These are phyloP conservation scores for Plectrocnemia conspersa DNA, from an alignment of 1,140 invertebrate species.

Conservation along the genomic window DNA sequence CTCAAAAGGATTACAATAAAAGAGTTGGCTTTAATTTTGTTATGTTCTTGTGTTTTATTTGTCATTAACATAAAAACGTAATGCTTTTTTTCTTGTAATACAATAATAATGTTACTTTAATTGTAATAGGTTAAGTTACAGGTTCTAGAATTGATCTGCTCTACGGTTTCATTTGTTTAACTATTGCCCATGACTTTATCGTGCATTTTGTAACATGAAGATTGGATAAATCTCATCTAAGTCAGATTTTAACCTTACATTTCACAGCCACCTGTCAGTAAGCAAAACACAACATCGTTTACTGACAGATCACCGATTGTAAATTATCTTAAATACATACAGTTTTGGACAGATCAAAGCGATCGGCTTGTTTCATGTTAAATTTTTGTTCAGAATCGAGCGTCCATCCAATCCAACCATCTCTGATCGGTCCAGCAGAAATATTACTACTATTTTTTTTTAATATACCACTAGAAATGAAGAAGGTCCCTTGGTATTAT, in stretches of 20 bases:
- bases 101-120: slow-evolving; percentile 37
- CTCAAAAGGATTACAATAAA: slow-evolving; percentile 16
- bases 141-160: slow-evolving; percentile 31
- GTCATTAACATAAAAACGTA: slow-evolving; percentile 57
- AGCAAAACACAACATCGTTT: slow-evolving; percentile 19
- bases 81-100: slow-evolving; percentile 48
- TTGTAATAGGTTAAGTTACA: slow-evolving; percentile 35
- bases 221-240: slow-evolving; percentile 28
- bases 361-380: slow-evolving; percentile 9
- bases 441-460: slow-evolving; percentile 32
- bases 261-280: slow-evolving; percentile 13
- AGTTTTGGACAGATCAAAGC: slow-evolving; percentile 31
- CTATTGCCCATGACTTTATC: slow-evolving; percentile 31
- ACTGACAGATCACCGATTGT: slow-evolving; percentile 20
- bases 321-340: slow-evolving; percentile 25
- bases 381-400: slow-evolving; percentile 40
- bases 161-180: slow-evolving; percentile 30
- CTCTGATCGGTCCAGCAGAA: slow-evolving; percentile 34
- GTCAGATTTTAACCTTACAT: slow-evolving; percentile 17
- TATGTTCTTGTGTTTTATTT: slow-evolving; percentile 53
- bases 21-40: slow-evolving; percentile 41
- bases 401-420: slow-evolving; percentile 24
- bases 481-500: slow-evolving; percentile 35
- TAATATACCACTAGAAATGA: slow-evolving; percentile 34
- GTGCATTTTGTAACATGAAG: slow-evolving; percentile 30